Evolutionary conservation across 2,113 vertebrate species (phyloP).

Genomic region (Pachyramphus minor): DNA sequence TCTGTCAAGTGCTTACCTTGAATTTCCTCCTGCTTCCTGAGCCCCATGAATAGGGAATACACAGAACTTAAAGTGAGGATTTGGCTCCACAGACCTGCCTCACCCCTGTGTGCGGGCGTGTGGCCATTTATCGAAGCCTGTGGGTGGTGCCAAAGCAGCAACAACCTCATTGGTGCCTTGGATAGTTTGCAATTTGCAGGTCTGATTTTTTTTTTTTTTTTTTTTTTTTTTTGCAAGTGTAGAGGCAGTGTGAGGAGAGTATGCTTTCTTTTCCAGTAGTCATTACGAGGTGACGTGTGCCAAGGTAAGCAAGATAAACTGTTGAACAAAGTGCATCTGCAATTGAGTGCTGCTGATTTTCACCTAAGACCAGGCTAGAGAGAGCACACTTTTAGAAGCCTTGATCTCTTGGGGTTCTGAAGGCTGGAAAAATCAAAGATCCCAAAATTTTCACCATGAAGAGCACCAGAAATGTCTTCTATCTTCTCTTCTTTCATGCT

Average conservation of each 20-base stretch:
- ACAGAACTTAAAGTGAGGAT: fast-evolving
- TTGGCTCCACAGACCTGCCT: not conserved
- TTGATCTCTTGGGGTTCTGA: not conserved
- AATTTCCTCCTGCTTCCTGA: not conserved
- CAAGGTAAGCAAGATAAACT: not conserved
- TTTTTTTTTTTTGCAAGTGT: not conserved
- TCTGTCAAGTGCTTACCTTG: not conserved
- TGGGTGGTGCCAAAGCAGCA: not conserved
- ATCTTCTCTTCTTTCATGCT: not conserved
- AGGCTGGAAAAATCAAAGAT: not conserved
- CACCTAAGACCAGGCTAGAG: not conserved
- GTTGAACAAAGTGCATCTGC: not conserved
- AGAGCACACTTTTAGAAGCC: not conserved
- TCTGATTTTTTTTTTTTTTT: not conserved
- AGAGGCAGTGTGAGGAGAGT: not conserved
- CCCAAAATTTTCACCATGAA: not conserved
- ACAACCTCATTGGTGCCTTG: not conserved
- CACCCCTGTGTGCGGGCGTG: fast-evolving
- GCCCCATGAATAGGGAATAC: fast-evolving
- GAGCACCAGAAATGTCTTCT: not conserved
- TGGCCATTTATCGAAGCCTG: not conserved
- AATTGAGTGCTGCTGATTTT: not conserved
- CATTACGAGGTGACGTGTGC: not conserved
- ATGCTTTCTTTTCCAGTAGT: not conserved
- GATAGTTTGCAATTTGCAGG: not conserved